Evolutionary conservation across 2,113 vertebrate species (phyloP), one percentile per base, ranked within the genome.

Genomic region (Gallinago undulata): DNA sequence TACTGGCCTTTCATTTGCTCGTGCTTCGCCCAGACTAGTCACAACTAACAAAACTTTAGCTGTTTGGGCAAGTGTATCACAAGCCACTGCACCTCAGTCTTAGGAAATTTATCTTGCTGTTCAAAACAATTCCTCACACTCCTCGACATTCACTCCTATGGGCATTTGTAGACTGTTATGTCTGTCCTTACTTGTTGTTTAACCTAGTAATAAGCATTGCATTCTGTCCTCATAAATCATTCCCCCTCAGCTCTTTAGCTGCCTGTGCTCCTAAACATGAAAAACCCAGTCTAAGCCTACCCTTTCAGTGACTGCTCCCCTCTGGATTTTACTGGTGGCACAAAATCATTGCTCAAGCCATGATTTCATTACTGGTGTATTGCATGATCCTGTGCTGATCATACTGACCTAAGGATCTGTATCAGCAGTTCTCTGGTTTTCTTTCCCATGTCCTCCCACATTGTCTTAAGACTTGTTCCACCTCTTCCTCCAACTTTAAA

Each of bases 131-230:
- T 87, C 85, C 86, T 95, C 76, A 68, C 43, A 13, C 83, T 79
- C 60, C 75, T 59, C 87, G 88, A 48, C 69, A 4, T 90, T 88
- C 80, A n/a, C 56, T 94, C 92, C 90, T 74, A 13, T 90, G 95
- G 76, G 80, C 87, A 75, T 94, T 93, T 75, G 86, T 57, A 95
- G 92, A 73, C 88, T 97, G 82, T 90, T 96, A 75, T 75, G 93
- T 90, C 94, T 96, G 64, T 88, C 60, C 45, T 94, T 86, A 35
- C 94, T 93, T 89, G 90, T 93, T 96, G 50, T 93, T 96, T 92
- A 92, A 94, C 79, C 85, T 48, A 70, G 66, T 81, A 89, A 45
- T 91, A 89, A 89, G 85, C 55, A 47, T 86, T 95, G 68, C 75
- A 35, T 56, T 93, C 56, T 84, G 79, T 63, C 73, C 64, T 93